These are phyloP conservation scores for Drosophila monieri DNA, from an alignment of 2,888 invertebrate genomes.

Conservation along the genomic window DNA sequence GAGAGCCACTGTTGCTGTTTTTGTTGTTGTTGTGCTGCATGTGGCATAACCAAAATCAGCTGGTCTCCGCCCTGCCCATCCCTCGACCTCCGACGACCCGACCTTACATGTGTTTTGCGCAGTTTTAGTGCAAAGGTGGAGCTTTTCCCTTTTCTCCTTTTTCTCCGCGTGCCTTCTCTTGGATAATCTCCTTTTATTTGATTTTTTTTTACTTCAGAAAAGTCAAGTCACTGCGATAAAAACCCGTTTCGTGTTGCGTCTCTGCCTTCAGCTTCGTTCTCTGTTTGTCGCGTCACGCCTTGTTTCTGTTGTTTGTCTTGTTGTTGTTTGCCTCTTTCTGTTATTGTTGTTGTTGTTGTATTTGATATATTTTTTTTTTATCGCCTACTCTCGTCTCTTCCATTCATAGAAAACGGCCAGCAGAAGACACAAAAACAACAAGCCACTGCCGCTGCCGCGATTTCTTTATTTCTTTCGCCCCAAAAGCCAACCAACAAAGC, in stretches of 20 bases:
- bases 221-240: conserved; percentile 66
- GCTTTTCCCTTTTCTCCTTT: conserved; percentile 30
- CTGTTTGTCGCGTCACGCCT: conserved; percentile 59
- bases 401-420: conserved; percentile 61
- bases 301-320: conserved; percentile 43
- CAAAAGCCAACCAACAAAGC: conserved; percentile 46
- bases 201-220: conserved; percentile 40
- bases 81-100: conserved; percentile 5
- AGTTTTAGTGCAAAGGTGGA: conserved; percentile 18
- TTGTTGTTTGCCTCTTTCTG: too few species aligned
- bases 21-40: conserved; percentile 51
- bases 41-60: conserved; percentile 63
- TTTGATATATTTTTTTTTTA: conserved; percentile 1
- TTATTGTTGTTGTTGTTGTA: conserved; percentile 21
- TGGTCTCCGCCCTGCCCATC: conserved; percentile 47
- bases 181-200: conserved; percentile 40
- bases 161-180: conserved; percentile 54
- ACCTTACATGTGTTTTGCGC: conserved; percentile 6
- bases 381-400: conserved; percentile 61
- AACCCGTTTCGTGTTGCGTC: conserved; percentile 63
- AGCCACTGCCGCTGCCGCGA: conserved; percentile 23
- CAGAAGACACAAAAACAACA: conserved; percentile 40
- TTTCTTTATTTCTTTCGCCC: conserved; percentile 66
- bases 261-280: neutral
- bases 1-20: neutral